A percentile compares a stretch with the other conserved stretches of the same genome.
These are phyloP conservation scores for Lasius platythorax DNA, from an alignment of 2,888 invertebrate species.

Conservation along the genomic window DNA sequence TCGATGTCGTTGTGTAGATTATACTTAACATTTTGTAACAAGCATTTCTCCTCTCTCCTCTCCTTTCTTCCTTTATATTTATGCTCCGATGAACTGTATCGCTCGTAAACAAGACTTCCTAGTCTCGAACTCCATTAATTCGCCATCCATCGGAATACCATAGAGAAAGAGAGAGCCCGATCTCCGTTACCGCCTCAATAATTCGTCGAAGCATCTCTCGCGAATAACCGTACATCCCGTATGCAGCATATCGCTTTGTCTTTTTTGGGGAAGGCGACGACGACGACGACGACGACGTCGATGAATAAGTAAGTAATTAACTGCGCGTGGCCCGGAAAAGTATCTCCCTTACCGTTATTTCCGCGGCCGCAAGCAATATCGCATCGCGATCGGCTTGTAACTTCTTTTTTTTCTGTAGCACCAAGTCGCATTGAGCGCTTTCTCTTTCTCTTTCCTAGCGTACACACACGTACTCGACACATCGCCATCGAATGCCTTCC, in stretches of 20 bases:
- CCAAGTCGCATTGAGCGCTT: neutral
- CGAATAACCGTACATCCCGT: constrained; percentile 49
- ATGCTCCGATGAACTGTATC: constrained; percentile 81
- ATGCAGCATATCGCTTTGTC: constrained; percentile 17
- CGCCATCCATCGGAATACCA: constrained; percentile 73
- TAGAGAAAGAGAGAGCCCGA: constrained; percentile 46
- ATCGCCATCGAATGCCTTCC: neutral
- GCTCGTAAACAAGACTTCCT: constrained; percentile 74
- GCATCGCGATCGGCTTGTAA: constrained; percentile 26
- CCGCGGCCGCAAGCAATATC: constrained; percentile 25
- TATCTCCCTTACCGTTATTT: constrained; percentile 40
- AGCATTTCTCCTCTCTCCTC: constrained; percentile 18
- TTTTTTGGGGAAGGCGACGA: neutral
- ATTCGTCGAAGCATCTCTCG: constrained; percentile 60
- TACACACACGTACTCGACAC: neutral
- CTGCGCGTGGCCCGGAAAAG: constrained; percentile 23
- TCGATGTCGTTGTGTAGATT: neutral
- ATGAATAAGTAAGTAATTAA: constrained; percentile 39
- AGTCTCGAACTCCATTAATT: constrained; percentile 75
- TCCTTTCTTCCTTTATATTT: constrained; percentile 75
- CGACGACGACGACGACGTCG: neutral
- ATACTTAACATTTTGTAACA: constrained; percentile 52
- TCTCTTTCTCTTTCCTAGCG: constrained; percentile 24
- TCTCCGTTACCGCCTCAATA: constrained; percentile 73
- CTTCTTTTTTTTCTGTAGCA: constrained; percentile 4